Evolutionary conservation across 2,797 vertebrate species (phyloP), one percentile per base, ranked within the genome.

Genomic region (Notolepis coatsorum): DNA sequence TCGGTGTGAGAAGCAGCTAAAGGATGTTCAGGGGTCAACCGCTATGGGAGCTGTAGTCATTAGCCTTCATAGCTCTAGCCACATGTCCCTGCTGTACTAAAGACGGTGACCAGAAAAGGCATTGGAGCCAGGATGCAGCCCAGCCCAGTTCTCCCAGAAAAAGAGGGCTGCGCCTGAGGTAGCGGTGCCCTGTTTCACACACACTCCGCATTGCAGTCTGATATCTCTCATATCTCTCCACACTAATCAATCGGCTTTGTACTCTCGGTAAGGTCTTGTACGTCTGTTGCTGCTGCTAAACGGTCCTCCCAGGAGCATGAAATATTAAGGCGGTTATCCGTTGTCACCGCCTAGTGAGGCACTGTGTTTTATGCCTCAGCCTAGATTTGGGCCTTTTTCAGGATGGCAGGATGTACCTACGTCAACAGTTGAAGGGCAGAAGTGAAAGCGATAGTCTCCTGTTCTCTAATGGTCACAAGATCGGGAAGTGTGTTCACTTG

Each of bases 391-490:
- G 39, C n/a, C 17, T 46, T 50, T 51, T 23, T 33, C 48, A 41
- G 21, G 5, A 28, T 48, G 2, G n/a, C 24, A 30, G 3, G 10
- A 52, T 9, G 20, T 15, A 0, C 1, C 50, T 4, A 17, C 1
- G 0, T 35, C 24, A 43, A 61, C 60, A 21, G 1, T 1, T 41
- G 37, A 7, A 7, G 38, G 57, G 55, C 47, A 68, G 78, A 83
- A 77, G 51, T 79, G 74, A 79, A 80, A 73, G 55, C 41, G 55
- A 77, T 57, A 3, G 30, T 31, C 23, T 18, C 17, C 3, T 10
- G 15, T 10, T 53, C 38, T 23, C 37, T 24, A 3, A 33, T 27
- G 56, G 54, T 71, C 61, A 53, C 20, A 18, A 20, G 59, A 54
- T 52, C 33, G 33, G 18, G 49, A 56, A 45, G 46, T 28, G 39